Conservation (phyloP, 2,888 invertebrate species). For the Acrobasis repandana region DNA sequence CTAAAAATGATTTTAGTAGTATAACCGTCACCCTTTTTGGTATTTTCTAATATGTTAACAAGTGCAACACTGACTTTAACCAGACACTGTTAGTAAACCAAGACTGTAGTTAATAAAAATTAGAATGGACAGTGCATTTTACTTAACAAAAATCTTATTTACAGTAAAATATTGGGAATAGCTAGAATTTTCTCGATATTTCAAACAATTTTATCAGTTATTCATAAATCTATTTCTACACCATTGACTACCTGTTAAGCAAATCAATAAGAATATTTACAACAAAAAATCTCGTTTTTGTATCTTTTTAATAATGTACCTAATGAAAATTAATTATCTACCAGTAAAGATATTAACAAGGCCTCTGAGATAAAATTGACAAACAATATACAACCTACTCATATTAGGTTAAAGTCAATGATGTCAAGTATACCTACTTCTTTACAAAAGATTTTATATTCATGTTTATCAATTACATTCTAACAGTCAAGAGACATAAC, state of each 20-base stretch:
- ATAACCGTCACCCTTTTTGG: constrained; percentile 41
- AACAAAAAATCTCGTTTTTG: constrained; percentile 7
- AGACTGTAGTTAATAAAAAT: neutral
- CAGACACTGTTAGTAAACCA: neutral
- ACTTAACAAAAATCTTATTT: neutral
- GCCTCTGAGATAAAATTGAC: constrained; percentile 10
- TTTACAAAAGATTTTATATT: constrained; percentile 35
- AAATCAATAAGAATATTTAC: constrained; percentile 7
- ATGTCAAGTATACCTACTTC: constrained; percentile 21
- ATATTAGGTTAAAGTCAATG: constrained; percentile 16
- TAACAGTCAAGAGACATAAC: constrained; percentile 57
- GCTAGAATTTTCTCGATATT: neutral
- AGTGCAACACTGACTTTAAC: constrained; percentile 42
- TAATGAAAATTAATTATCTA: constrained; percentile 3
- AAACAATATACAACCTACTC: constrained; percentile 11
- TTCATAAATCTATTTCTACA: constrained; percentile 8
- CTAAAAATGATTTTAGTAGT: constrained; percentile 30
- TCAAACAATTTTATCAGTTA: neutral
- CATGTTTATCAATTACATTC: constrained; percentile 41
- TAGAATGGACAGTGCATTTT: constrained; percentile 1
- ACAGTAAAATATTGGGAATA: neutral
- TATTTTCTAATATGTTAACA: constrained; percentile 35
- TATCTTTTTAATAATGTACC: neutral
- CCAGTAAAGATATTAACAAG: constrained; percentile 9
- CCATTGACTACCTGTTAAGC: constrained; percentile 5